Percentiles rank a stretch among this genome's conserved stretches.
phyloP scores from a whole-genome alignment of 1,140 invertebrate species.

The Drosophila navojoa region DNA sequence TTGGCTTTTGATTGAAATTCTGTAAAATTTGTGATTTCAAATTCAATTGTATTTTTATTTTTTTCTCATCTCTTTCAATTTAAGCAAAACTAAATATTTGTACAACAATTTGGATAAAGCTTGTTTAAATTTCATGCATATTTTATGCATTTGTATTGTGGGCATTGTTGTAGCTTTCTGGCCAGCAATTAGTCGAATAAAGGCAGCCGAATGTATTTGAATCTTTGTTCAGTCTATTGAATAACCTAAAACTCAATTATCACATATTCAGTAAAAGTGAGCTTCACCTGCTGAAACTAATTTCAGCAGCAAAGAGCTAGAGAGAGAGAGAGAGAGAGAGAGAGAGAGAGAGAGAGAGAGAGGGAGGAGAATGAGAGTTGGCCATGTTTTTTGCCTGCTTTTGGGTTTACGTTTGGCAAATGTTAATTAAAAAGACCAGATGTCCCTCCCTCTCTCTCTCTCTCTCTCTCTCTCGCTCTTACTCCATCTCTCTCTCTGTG shows the following conservation, averaged over 20 bases:
- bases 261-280: constrained; percentile 63
- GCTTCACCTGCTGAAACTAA: constrained; percentile 34
- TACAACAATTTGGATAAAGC: constrained; percentile 6
- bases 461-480: not conserved
- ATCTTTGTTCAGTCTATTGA: constrained; percentile 43
- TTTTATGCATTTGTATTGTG: constrained; percentile 26
- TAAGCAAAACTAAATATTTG: constrained; percentile 20
- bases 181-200: constrained; percentile 53
- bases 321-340: not conserved
- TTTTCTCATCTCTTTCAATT: not conserved
- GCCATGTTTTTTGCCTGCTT: constrained; percentile 11
- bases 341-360: not conserved
- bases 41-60: not conserved
- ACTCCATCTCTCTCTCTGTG: not conserved
- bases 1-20: not conserved
- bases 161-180: constrained; percentile 3
- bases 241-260: constrained; percentile 70
- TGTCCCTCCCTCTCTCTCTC: not conserved
- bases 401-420: constrained; percentile 52
- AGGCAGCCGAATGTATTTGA: constrained; percentile 8
- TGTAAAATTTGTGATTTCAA: constrained; percentile 5
- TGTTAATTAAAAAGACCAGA: constrained; percentile 70
- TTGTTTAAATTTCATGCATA: constrained; percentile 41
- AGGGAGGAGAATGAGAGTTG: not conserved
- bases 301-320: constrained; percentile 5